Conservation (phyloP, 2,797 vertebrate genomes). For the Galaxias olidus region DNA sequence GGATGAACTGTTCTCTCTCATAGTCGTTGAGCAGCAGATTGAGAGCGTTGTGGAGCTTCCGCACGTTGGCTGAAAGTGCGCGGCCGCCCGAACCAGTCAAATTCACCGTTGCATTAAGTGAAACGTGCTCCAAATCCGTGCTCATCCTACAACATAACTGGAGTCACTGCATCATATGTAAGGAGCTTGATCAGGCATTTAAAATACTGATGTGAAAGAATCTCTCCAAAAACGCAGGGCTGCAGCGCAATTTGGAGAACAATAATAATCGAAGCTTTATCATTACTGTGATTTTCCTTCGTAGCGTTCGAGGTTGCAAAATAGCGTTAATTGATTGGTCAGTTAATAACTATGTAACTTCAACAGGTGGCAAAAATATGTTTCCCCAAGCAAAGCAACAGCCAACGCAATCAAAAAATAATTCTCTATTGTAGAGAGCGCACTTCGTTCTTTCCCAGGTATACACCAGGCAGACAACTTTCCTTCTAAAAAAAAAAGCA, state of each 20-base stretch:
- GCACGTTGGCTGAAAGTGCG: slow-evolving; percentile 87
- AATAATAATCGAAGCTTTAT: too few species aligned
- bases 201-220: background rate
- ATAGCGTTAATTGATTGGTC: too few species aligned
- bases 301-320: background rate
- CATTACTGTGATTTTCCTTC: background rate
- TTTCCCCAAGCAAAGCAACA: too few species aligned
- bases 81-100: slow-evolving; percentile 69
- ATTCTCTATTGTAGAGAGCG: too few species aligned
- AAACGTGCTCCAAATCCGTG: slow-evolving; percentile 79
- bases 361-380: slow-evolving; percentile 45
- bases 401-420: too few species aligned
- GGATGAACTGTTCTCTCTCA: slow-evolving; percentile 90
- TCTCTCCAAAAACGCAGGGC: slow-evolving; percentile 16
- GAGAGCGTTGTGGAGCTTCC: slow-evolving; percentile 88
- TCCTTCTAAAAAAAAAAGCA: too few species aligned
- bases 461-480: too few species aligned
- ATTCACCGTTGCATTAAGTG: slow-evolving; percentile 65
- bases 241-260: slow-evolving; percentile 29
- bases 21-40: slow-evolving; percentile 85
- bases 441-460: too few species aligned
- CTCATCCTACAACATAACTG: slow-evolving; percentile 74
- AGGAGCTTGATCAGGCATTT: slow-evolving; percentile 28
- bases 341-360: slow-evolving; percentile 3
- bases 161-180: slow-evolving; percentile 28